These are phyloP conservation scores for Acleris cristana DNA, from an alignment of 2,888 invertebrate genomes.

Conservation along the genomic window DNA sequence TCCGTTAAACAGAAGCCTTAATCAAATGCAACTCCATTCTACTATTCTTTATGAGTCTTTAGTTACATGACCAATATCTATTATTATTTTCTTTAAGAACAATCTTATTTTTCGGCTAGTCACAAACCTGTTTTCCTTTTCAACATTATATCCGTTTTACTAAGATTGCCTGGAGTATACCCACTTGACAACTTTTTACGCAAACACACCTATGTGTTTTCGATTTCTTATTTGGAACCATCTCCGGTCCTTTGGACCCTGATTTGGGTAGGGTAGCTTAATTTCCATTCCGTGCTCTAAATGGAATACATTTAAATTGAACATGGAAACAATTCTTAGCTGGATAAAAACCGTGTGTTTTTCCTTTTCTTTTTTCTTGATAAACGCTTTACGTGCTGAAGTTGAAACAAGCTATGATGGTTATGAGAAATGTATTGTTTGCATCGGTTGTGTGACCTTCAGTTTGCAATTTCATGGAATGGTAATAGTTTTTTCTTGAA, in stretches of 20 bases:
- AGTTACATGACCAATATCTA: too few species aligned
- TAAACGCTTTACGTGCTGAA: constrained; percentile 1
- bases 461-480: background rate
- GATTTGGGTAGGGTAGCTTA: constrained; percentile 55
- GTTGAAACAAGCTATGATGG: constrained; percentile 7
- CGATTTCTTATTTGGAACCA: constrained; percentile 60
- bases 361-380: constrained; percentile 13
- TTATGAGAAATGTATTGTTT: constrained; percentile 13
- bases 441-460: background rate
- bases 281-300: constrained; percentile 57
- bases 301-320: constrained; percentile 41
- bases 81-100: too few species aligned
- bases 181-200: constrained; percentile 67
- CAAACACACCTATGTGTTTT: constrained; percentile 61
- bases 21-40: too few species aligned
- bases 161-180: constrained; percentile 47
- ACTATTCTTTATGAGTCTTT: too few species aligned
- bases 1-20: too few species aligned
- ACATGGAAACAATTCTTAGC: constrained; percentile 29
- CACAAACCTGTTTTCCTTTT: constrained; percentile 8
- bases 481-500: background rate
- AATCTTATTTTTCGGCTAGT: too few species aligned
- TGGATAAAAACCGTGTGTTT: constrained; percentile 22
- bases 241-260: constrained; percentile 45
- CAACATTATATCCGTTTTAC: constrained; percentile 40